These are phyloP conservation scores for Clunio marinus DNA, from an alignment of 2,888 invertebrate species.

Conservation along the genomic window DNA sequence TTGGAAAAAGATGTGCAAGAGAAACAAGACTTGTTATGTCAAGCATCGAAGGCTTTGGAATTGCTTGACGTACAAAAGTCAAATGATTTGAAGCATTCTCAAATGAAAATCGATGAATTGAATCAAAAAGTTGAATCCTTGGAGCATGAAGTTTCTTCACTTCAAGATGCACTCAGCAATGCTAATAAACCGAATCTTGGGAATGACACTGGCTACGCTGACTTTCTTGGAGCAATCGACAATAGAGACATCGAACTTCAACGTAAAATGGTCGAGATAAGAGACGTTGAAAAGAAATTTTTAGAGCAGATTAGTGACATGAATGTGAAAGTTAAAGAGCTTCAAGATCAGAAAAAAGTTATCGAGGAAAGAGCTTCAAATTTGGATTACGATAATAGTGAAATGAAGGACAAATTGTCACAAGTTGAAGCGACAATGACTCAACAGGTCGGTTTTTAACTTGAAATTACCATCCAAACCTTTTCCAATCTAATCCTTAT, in stretches of 20 bases:
- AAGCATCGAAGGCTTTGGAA: conserved; percentile 78
- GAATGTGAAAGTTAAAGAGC: conserved; percentile 42
- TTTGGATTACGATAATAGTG: conserved; percentile 52
- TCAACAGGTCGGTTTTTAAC: too few relatives aligned
- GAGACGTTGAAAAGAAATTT: neutral
- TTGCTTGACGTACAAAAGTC: conserved; percentile 63
- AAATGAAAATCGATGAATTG: conserved; percentile 47
- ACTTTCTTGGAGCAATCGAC: conserved; percentile 13
- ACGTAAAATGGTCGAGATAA: conserved; percentile 43
- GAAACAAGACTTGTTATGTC: conserved; percentile 78
- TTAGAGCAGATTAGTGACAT: neutral
- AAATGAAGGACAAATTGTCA: conserved; percentile 54
- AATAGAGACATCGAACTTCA: conserved; percentile 14
- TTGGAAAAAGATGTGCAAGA: too few relatives aligned
- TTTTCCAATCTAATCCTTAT: too few relatives aligned
- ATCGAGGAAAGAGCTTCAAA: conserved; percentile 47
- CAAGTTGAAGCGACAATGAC: too few relatives aligned
- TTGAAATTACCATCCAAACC: too few relatives aligned
- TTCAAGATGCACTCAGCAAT: neutral
- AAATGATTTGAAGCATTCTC: conserved; percentile 49
- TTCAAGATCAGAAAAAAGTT: conserved; percentile 50
- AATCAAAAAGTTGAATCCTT: conserved; percentile 46
- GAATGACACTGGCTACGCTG: conserved; percentile 30
- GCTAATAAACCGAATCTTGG: neutral
- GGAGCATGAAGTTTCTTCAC: neutral